Percentiles rank a stretch among this genome's conserved stretches.
Evolutionary conservation across 2,888 invertebrate species (phyloP).

Genomic region (Drosophila pseudotakahashii): DNA sequence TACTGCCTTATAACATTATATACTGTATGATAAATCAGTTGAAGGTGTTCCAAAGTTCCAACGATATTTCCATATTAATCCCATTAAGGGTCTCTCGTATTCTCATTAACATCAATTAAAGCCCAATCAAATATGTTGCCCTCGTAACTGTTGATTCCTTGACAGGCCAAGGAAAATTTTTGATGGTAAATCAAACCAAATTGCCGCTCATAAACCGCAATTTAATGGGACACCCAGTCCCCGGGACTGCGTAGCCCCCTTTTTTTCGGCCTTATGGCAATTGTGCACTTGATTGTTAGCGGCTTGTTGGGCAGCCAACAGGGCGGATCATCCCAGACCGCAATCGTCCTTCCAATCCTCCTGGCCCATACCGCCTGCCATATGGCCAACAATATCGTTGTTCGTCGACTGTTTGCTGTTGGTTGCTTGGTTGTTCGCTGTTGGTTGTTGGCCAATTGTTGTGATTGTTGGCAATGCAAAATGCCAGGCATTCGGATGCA

Average conservation of each 20-base stretch:
- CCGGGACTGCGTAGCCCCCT: slow-evolving; percentile 20
- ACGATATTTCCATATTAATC: too few relatives aligned
- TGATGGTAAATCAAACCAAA: slow-evolving; percentile 26
- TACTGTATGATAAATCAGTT: not conserved
- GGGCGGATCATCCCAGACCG: slow-evolving; percentile 47
- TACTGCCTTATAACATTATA: not conserved
- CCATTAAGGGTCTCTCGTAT: not conserved
- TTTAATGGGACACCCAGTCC: slow-evolving; percentile 69
- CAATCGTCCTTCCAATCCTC: not conserved
- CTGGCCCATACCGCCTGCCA: slow-evolving; percentile 22
- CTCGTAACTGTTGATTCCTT: slow-evolving; percentile 1
- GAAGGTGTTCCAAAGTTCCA: not conserved
- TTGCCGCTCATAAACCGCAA: slow-evolving; percentile 71
- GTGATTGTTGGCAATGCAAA: slow-evolving; percentile 50
- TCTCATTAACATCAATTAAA: slow-evolving; percentile 13
- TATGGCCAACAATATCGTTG: slow-evolving; percentile 30
- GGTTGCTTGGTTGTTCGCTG: not conserved
- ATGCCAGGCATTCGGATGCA: slow-evolving; percentile 71
- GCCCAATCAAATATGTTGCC: slow-evolving; percentile 3
- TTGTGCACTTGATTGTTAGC: slow-evolving; percentile 78
- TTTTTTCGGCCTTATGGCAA: slow-evolving; percentile 55
- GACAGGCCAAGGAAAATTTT: slow-evolving; percentile 10
- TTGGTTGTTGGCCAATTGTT: slow-evolving; percentile 44
- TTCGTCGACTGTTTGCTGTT: slow-evolving; percentile 20
- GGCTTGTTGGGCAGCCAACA: slow-evolving; percentile 77